These are phyloP conservation scores for Philotrypesis tridentata DNA, from an alignment of 1,140 invertebrate genomes.

Conservation along the genomic window DNA sequence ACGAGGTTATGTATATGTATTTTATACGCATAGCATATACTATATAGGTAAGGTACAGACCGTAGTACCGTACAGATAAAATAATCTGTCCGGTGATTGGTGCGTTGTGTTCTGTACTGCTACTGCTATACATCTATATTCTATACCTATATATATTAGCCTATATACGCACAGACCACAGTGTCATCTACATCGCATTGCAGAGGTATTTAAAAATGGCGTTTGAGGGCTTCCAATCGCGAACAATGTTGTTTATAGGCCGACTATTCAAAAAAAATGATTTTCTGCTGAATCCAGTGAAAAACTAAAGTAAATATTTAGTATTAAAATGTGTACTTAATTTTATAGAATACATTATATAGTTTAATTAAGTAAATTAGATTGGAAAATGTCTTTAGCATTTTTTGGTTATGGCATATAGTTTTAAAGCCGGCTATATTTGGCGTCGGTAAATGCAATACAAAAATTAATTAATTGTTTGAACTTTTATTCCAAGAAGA, in stretches of 20 bases:
- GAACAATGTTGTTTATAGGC: neutral
- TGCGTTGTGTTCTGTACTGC: too few species aligned
- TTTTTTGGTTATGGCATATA: slow-evolving; percentile 2
- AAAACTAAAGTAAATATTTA: neutral
- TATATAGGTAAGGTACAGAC: too few species aligned
- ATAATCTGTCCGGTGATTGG: too few species aligned
- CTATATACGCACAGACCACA: too few species aligned
- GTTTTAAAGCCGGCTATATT: neutral
- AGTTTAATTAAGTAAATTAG: neutral
- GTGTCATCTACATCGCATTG: too few species aligned
- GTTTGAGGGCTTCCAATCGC: neutral
- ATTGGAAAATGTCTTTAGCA: neutral
- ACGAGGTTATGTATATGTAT: neutral
- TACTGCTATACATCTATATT: too few species aligned
- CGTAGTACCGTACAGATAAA: too few species aligned
- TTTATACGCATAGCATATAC: too few species aligned
- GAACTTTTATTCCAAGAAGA: neutral
- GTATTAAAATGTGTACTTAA: neutral
- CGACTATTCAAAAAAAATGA: neutral
- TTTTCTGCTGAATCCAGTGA: neutral
- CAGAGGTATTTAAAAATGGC: slow-evolving; percentile 39
- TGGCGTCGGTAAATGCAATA: neutral
- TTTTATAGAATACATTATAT: neutral
- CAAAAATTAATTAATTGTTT: neutral
- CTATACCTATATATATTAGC: too few species aligned